Base-by-base conservation (phyloP, 2,113 vertebrate species). In the Cisticola juncidis region DNA sequence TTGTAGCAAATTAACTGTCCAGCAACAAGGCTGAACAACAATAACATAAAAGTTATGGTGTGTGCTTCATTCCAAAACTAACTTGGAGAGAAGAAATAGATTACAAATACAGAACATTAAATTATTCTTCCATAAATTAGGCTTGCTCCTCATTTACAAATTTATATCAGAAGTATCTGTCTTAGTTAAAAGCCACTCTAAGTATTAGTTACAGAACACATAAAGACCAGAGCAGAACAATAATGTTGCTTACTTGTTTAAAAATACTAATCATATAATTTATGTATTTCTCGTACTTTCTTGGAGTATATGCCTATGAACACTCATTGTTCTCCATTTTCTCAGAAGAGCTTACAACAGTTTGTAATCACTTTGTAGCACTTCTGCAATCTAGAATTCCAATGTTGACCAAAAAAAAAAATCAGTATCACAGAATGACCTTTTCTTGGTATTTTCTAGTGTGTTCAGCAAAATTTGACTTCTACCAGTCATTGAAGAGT, bases 1-100 rank as follows among this genome's bases (percentile, higher is more conserved):
- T 97, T 96, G 92, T 81, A 96, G 86, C 54, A 97, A 97, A 98
- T 96, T 96, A 97, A 95, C 81, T 91, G 83, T 88, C 85, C 64
- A 92, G 69, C 80, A 90, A 94, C 76, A 92, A 93, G 66, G n/a
- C 66, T 96, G 92, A 97, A 94, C 54, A 97, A 97, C 90, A 95
- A 73, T 92, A 96, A 91, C 64, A 77, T 94, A 74, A 94, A 96
- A 96, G 78, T 95, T 97, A 94, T 76, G 50, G 64, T 33, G 16
- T 86, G 9, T 69, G 36, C 40, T 96, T 94, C 96, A 89, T 96
- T 94, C 88, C 80, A 97, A 96, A 96, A 95, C 78, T 78, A 92
- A 93, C 62, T 91, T 95, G 91, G n/a, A 94, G 81, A 78, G 85
- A 97, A 96, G 65, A 97, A 95, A 94, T 85, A 91, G 51, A 82